A percentile compares a stretch with the other conserved stretches of the same genome.
Evolutionary conservation across 2,888 invertebrate species (phyloP).

Genomic region (Chrysodeixis includens): DNA sequence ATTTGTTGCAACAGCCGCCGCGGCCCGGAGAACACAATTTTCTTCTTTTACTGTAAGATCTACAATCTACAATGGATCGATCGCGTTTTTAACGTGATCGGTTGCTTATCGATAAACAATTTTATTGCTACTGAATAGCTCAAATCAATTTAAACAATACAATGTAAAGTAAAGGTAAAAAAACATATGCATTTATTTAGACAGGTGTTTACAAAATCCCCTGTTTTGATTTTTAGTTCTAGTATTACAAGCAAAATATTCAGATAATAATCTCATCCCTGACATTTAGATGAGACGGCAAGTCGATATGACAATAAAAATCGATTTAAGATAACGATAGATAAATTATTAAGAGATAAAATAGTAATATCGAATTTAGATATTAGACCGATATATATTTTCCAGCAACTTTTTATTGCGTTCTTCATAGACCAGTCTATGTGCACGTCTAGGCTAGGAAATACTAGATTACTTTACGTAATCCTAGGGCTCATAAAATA

Average conservation of each 20-base stretch:
- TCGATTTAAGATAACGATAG: background rate
- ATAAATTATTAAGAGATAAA: background rate
- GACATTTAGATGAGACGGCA: background rate
- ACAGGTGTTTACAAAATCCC: background rate
- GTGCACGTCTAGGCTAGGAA: constrained; percentile 45
- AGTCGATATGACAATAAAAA: background rate
- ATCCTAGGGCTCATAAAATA: constrained; percentile 57
- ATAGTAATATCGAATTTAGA: too few relatives aligned
- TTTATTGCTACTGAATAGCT: constrained; percentile 25
- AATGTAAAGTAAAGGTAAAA: background rate
- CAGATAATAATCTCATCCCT: background rate
- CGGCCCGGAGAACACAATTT: constrained; percentile 45
- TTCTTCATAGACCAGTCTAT: constrained; percentile 42
- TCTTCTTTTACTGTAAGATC: constrained; percentile 41
- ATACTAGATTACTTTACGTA: constrained; percentile 61
- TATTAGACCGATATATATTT: too few relatives aligned
- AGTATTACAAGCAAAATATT: background rate
- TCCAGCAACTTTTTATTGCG: background rate
- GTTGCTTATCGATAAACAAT: constrained; percentile 8
- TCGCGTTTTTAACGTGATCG: constrained; percentile 12
- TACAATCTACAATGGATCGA: background rate
- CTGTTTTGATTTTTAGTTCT: background rate
- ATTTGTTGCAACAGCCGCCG: constrained; percentile 48
- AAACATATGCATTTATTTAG: background rate
- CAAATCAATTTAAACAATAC: background rate